A percentile compares a stretch with the other conserved stretches of the same genome.
Conservation (phyloP, 2,113 vertebrate genomes). For the Eubucco bourcierii region DNA sequence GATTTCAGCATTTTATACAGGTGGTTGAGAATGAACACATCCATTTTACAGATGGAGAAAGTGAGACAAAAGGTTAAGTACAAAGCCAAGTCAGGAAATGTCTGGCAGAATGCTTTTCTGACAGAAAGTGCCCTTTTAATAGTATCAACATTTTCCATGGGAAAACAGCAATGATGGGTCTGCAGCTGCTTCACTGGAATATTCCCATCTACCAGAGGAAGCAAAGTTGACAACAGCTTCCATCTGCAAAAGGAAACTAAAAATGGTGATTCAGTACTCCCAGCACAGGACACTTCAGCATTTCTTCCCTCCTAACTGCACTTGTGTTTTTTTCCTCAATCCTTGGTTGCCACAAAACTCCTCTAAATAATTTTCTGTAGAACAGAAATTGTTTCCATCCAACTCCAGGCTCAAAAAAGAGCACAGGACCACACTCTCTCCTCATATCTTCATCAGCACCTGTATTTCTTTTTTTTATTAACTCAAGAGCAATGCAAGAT, state of each 20-base stretch:
- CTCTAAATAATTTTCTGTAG: background rate
- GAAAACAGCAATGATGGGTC: slow-evolving; percentile 15
- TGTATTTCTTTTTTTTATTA: background rate
- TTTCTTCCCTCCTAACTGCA: background rate
- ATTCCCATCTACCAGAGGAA: slow-evolving; percentile 64
- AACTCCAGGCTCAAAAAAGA: background rate
- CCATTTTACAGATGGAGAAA: slow-evolving; percentile 54
- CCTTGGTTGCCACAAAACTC: background rate
- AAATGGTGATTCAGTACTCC: background rate
- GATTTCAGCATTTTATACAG: slow-evolving; percentile 38
- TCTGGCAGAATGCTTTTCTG: slow-evolving; percentile 41
- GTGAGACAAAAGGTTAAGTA: slow-evolving; percentile 56
- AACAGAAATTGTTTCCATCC: background rate
- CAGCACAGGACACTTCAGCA: background rate
- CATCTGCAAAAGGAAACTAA: slow-evolving; percentile 37
- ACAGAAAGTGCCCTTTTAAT: slow-evolving; percentile 60
- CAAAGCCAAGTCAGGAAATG: slow-evolving; percentile 54
- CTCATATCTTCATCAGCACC: background rate
- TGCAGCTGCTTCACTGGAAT: slow-evolving; percentile 54
- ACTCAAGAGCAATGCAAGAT: background rate
- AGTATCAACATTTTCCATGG: slow-evolving; percentile 62
- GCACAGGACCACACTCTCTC: background rate
- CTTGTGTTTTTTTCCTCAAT: background rate
- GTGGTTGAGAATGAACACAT: slow-evolving; percentile 25
- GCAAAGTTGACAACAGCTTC: slow-evolving; percentile 37